Percentiles rank a stretch among this genome's conserved stretches.
Conservation (phyloP, 1,140 invertebrate genomes). For the Aphelinus atriplicis region DNA sequence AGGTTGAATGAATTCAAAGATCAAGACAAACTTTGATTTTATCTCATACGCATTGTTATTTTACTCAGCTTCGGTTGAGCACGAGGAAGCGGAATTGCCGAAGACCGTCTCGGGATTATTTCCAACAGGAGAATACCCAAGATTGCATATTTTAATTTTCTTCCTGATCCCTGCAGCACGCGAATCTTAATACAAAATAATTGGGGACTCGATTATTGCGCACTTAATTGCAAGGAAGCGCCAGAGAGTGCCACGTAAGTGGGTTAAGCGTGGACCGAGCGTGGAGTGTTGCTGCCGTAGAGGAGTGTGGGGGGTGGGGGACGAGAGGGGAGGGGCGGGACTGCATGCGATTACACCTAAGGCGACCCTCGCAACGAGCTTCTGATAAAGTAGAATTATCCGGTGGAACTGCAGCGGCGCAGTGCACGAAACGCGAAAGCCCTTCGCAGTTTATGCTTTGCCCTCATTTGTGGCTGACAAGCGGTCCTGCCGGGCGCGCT, state of each 20-base stretch:
- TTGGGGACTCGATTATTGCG: constrained; percentile 29
- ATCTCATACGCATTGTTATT: no score
- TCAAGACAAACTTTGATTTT: no score
- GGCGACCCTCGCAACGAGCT: constrained; percentile 30
- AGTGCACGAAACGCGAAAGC: constrained; percentile 32
- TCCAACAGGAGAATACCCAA: no score
- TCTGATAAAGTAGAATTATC: constrained; percentile 40
- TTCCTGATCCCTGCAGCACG: no score
- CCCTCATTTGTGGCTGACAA: constrained; percentile 44
- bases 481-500: constrained; percentile 20
- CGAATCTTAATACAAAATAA: constrained; percentile 21
- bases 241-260: background rate
- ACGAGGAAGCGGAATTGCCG: no score
- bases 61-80: no score
- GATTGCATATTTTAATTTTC: no score
- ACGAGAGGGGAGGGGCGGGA: constrained; percentile 1
- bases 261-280: constrained; percentile 2
- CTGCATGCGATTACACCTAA: constrained; percentile 32
- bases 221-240: constrained; percentile 34
- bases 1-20: no score
- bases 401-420: background rate
- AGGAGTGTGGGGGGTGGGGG: no score
- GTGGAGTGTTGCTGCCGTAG: no score
- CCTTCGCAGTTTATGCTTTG: constrained; percentile 43
- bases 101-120: no score